Evolutionary conservation across 2,888 invertebrate species (phyloP).

Genomic region (Norana najaformis): DNA sequence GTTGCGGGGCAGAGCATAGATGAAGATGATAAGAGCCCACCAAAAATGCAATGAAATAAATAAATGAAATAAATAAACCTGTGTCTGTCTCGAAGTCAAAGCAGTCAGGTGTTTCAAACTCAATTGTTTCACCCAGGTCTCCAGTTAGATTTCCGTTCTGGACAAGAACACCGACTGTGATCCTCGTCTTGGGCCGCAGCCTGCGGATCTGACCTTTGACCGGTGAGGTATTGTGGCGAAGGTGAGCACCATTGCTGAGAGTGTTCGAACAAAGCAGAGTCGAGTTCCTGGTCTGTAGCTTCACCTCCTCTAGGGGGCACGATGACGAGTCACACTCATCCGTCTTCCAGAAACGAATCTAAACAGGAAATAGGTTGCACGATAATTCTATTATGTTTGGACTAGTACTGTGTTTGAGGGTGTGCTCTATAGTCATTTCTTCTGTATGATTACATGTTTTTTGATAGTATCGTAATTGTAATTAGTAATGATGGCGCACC

Average conservation of each 20-base stretch:
- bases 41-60: too few species aligned
- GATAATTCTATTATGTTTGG: too few species aligned
- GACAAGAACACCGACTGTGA: slow-evolving; percentile 84
- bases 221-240: neutral
- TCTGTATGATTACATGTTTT: too few species aligned
- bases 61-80: neutral
- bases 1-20: too few species aligned
- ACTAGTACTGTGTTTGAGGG: too few species aligned
- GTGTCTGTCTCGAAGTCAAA: neutral
- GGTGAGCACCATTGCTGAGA: neutral
- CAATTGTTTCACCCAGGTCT: slow-evolving; percentile 73
- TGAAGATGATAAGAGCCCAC: too few species aligned
- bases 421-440: too few species aligned
- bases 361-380: neutral
- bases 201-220: slow-evolving; percentile 43
- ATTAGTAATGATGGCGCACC: too few species aligned
- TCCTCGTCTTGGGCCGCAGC: slow-evolving; percentile 65
- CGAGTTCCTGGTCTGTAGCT: neutral
- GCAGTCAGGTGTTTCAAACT: slow-evolving; percentile 55
- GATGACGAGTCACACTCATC: neutral
- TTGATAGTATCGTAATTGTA: too few species aligned
- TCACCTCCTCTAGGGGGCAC: neutral
- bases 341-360: slow-evolving; percentile 22
- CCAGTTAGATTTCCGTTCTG: slow-evolving; percentile 73
- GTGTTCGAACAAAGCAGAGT: slow-evolving; percentile 19